Conservation (phyloP, 2,888 invertebrate genomes). For the Stenodema calcarata region DNA sequence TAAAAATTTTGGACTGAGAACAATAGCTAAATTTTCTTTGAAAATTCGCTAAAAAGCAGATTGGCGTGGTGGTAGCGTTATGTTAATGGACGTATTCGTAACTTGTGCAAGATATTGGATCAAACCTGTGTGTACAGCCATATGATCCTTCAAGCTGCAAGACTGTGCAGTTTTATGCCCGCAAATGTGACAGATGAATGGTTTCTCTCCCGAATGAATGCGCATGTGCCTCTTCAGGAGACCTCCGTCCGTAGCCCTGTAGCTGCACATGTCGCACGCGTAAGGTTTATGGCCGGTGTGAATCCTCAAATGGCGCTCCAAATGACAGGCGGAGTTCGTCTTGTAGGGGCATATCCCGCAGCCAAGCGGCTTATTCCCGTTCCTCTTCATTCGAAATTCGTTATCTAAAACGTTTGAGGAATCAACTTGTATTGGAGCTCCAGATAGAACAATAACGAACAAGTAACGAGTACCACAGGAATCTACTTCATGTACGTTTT, state of each 20-base stretch:
- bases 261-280: slow-evolving; percentile 29
- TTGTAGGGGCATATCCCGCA: slow-evolving; percentile 35
- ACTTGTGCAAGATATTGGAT: not conserved
- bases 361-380: slow-evolving; percentile 18
- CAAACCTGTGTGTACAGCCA: slow-evolving; percentile 35
- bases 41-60: no score
- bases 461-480: no score
- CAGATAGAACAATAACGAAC: no score
- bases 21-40: no score
- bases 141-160: slow-evolving; percentile 38
- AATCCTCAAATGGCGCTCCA: slow-evolving; percentile 22
- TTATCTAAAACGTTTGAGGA: not conserved
- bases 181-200: slow-evolving; percentile 91
- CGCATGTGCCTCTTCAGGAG: slow-evolving; percentile 92
- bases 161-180: slow-evolving; percentile 77
- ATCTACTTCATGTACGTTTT: no score
- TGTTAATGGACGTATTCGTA: no score
- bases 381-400: not conserved
- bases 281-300: slow-evolving; percentile 37
- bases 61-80: no score
- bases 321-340: slow-evolving; percentile 22
- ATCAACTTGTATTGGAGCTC: no score
- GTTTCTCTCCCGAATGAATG: slow-evolving; percentile 89
- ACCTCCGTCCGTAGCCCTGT: slow-evolving; percentile 67
- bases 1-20: no score